A percentile compares a stretch with the other conserved stretches of the same genome.
phyloP scores from a whole-genome alignment of 1,140 invertebrate genomes.

The Drosophila persimilis region DNA sequence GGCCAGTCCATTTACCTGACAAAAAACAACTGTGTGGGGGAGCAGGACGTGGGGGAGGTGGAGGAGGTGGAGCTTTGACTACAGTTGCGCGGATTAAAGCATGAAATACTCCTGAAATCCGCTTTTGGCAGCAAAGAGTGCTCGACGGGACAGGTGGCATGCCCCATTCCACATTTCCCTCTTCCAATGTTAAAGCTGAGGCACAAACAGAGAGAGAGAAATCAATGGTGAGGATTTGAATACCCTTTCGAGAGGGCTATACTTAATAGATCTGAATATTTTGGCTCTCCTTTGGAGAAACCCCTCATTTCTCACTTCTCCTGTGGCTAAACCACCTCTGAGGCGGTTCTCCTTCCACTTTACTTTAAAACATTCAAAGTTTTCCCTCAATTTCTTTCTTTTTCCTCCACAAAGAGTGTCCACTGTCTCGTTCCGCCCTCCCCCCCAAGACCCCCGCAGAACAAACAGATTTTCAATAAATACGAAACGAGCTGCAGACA shows the following conservation, averaged over 20 bases:
- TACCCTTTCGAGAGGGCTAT: neutral
- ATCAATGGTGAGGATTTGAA: neutral
- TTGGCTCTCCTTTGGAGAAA: too few relatives aligned
- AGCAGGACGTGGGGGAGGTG: neutral
- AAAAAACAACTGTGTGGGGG: conserved; percentile 1
- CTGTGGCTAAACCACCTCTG: too few relatives aligned
- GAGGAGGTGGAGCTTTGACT: conserved; percentile 49
- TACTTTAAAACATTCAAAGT: neutral
- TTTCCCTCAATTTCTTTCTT: neutral
- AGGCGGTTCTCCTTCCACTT: too few relatives aligned
- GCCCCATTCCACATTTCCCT: too few relatives aligned
- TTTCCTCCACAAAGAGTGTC: conserved; percentile 3
- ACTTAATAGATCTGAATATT: too few relatives aligned
- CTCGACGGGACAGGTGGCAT: conserved; percentile 25
- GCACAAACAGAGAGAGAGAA: neutral
- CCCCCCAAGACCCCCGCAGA: conserved; percentile 1
- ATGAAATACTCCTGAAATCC: conserved; percentile 61
- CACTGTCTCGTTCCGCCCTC: neutral
- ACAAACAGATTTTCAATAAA: conserved; percentile 75
- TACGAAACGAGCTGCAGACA: conserved; percentile 68
- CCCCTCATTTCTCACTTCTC: too few relatives aligned
- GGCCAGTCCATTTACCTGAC: conserved; percentile 62
- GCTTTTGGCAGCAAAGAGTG: conserved; percentile 57
- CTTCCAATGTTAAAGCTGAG: conserved; percentile 27
- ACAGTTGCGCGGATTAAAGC: conserved; percentile 75